Base-by-base conservation (phyloP, 2,888 invertebrate species). In the Sericinus montela region DNA sequence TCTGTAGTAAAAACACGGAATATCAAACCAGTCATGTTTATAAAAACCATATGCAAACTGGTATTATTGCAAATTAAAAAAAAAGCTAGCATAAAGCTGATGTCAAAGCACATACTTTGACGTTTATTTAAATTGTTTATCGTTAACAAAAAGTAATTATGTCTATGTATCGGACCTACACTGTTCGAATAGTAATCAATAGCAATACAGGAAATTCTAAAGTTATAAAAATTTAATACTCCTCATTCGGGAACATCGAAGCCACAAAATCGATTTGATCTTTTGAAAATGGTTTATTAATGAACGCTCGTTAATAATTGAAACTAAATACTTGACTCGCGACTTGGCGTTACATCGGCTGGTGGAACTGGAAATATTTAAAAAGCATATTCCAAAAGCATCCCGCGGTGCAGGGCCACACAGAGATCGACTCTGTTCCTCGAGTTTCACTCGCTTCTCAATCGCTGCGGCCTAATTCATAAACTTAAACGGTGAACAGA, bases 391-490 rank as follows among this genome's bases (percentile, higher is more conserved):
- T 29, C 10, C 41, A 28, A 11, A 19, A 30, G 45, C 41, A 25
- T 23, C 50, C 50, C 45, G 50, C 50, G 41, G 50, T 30, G 50
- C 16, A 13, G 43, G 50, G 45, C 50, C 50, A 50, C 50, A 50
- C 50, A 50, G 41, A 32, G 49, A 29, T 35, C 7, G 25, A 13
- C 25, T 10, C 19, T 29, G 16, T 35, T 39, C 38, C 35, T 23
- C 35, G 37, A 42, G 42, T 42, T 42, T 42, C 42, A 25, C n/a
- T 36, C 37, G 29, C 34, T 29, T 36, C 37, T 30, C 15, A n/a
- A 14, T 11, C 9, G 4, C 11, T 16, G 5, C 29, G 44, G 44
- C 23, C 1, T 25, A 44, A 44, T 13, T 19, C 14, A 49, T 50
- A 13, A 41, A 19, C 36, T 32, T 4, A 15, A 36, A 34, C 16